Conservation (phyloP, 2,888 invertebrate species). For the Ypsolopha scabrella region DNA sequence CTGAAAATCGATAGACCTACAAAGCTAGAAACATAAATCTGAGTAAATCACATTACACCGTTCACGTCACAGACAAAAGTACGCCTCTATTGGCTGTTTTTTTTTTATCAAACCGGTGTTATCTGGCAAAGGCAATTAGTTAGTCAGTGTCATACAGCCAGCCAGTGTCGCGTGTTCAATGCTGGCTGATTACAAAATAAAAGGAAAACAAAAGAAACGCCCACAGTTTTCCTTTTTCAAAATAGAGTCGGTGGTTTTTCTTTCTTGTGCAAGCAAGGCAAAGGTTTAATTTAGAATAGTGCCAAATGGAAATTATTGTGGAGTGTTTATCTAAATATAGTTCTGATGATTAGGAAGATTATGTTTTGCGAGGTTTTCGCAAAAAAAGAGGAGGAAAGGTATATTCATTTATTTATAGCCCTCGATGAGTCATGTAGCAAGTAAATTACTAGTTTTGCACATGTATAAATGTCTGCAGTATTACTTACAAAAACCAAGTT, state of each 20-base stretch:
- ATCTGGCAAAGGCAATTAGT: slow-evolving; percentile 49
- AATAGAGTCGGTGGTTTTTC: too few relatives aligned
- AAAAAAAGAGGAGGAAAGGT: slow-evolving; percentile 14
- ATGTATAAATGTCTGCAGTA: background rate
- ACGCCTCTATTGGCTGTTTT: slow-evolving; percentile 15
- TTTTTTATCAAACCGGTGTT: slow-evolving; percentile 39
- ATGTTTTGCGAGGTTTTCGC: slow-evolving; percentile 36
- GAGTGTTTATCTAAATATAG: background rate
- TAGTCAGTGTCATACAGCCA: slow-evolving; percentile 28
- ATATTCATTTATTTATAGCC: background rate
- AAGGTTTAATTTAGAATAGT: too few relatives aligned
- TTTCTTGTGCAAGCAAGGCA: too few relatives aligned
- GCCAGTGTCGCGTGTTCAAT: slow-evolving; percentile 22
- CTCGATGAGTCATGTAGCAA: background rate
- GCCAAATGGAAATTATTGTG: too few relatives aligned
- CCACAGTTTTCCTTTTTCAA: background rate
- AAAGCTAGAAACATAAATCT: slow-evolving; percentile 18
- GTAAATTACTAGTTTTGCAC: background rate
- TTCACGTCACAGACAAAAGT: slow-evolving; percentile 15
- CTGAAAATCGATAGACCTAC: background rate
- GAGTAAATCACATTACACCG: slow-evolving; percentile 33
- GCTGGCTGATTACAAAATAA: background rate
- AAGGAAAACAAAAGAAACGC: slow-evolving; percentile 6
- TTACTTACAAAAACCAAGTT: background rate
- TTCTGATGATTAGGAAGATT: slow-evolving; percentile 31